Percentiles rank a stretch among this genome's conserved stretches.
Conservation (phyloP, 2,888 invertebrate genomes). For the Sarcophaga rosellei region DNA sequence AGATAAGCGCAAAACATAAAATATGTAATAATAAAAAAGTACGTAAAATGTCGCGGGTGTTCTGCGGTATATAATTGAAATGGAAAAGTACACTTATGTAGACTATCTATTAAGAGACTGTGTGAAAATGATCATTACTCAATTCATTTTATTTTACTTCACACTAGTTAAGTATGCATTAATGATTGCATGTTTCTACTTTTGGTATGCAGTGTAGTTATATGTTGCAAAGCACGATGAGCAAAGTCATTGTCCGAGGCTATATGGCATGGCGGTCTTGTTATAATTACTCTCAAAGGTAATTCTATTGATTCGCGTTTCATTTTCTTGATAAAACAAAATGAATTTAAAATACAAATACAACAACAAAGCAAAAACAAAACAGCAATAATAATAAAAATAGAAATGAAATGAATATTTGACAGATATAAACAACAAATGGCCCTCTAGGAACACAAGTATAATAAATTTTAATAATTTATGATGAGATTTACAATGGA, state of each 20-base stretch:
- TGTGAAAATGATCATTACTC: too few relatives aligned
- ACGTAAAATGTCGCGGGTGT: too few relatives aligned
- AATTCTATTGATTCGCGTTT: conserved; percentile 62
- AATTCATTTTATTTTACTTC: too few relatives aligned
- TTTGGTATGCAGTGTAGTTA: neutral
- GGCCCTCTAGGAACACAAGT: neutral
- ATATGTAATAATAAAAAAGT: too few relatives aligned
- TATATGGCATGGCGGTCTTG: conserved; percentile 23
- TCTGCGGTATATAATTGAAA: too few relatives aligned
- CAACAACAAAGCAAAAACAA: conserved; percentile 34
- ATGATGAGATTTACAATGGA: conserved; percentile 4
- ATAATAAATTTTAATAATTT: neutral
- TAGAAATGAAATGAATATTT: neutral
- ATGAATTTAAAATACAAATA: conserved; percentile 23
- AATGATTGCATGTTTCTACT: neutral
- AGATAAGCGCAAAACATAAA: too few relatives aligned
- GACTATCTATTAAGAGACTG: too few relatives aligned
- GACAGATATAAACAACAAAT: conserved; percentile 34
- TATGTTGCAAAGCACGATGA: neutral
- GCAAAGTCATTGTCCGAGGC: conserved; percentile 51
- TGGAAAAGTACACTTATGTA: too few relatives aligned
- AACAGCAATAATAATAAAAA: neutral
- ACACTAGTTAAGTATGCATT: neutral
- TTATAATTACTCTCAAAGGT: conserved; percentile 63
- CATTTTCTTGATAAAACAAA: conserved; percentile 32